These are phyloP conservation scores for Euglossa dilemma DNA, from an alignment of 1,140 invertebrate genomes.

Conservation along the genomic window DNA sequence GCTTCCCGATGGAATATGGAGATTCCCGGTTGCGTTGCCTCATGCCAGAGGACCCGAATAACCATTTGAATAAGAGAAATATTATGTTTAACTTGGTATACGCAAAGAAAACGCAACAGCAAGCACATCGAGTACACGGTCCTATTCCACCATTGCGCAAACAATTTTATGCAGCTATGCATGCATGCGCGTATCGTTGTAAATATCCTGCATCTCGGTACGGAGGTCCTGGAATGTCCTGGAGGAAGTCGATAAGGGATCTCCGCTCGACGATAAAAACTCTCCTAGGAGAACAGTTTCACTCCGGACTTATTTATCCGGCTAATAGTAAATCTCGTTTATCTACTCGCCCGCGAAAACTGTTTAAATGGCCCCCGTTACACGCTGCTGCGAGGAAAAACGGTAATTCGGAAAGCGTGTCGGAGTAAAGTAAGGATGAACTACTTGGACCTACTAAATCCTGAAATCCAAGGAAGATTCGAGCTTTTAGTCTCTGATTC, in stretches of 20 bases:
- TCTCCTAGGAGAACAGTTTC: not conserved
- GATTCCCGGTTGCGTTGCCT: no score
- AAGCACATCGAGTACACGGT: not conserved
- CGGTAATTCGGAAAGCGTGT: no score
- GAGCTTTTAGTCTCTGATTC: no score
- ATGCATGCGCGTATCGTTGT: not conserved
- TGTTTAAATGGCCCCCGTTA: not conserved
- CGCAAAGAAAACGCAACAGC: not conserved
- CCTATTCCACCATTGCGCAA: not conserved
- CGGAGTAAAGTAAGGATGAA: no score
- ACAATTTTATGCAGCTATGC: not conserved
- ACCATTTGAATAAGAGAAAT: no score
- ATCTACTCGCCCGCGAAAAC: constrained; percentile 4
- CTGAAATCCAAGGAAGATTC: no score
- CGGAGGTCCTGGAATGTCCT: not conserved
- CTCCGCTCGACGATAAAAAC: constrained; percentile 1
- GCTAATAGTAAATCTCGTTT: constrained; percentile 7
- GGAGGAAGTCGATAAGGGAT: not conserved
- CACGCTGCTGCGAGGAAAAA: no score
- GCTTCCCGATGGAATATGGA: no score
- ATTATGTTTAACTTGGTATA: not conserved
- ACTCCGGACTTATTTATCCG: constrained; percentile 3
- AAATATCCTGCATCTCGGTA: not conserved
- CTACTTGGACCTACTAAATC: no score
- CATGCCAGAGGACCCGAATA: no score